These are phyloP conservation scores for Zonitis immaculata DNA, from an alignment of 2,888 invertebrate genomes.

Conservation along the genomic window DNA sequence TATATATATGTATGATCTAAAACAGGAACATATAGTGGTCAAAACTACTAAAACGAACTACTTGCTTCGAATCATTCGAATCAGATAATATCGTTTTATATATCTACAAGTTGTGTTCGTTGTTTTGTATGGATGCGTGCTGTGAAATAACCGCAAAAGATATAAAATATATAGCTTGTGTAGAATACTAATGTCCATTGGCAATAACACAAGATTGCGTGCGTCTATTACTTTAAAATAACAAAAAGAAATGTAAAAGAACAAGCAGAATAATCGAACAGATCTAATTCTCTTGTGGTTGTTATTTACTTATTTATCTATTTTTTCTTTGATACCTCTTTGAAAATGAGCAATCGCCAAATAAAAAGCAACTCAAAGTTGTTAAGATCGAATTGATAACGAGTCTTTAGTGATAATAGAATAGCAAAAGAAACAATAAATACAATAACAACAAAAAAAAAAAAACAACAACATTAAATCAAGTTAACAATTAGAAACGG, in stretches of 20 bases:
- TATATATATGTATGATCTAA: too few species aligned
- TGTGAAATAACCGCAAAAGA: slow-evolving; percentile 45
- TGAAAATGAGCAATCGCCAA: background rate
- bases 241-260: background rate
- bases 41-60: slow-evolving; percentile 43
- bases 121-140: slow-evolving; percentile 16
- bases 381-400: background rate
- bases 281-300: background rate
- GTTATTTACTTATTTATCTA: too few species aligned
- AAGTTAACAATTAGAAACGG: slow-evolving; percentile 44
- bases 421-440: background rate
- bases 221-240: slow-evolving; percentile 4
- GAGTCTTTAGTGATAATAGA: background rate
- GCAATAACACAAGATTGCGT: slow-evolving; percentile 15
- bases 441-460: background rate
- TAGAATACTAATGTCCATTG: slow-evolving; percentile 40
- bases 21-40: slow-evolving; percentile 44
- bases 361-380: background rate
- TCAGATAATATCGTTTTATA: slow-evolving; percentile 41
- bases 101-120: background rate
- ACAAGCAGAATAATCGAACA: background rate
- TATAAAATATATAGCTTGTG: slow-evolving; percentile 45
- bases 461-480: slow-evolving; percentile 39
- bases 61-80: slow-evolving; percentile 40
- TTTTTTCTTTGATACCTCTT: background rate